Evolutionary conservation across 2,113 vertebrate species (phyloP).

Genomic region (Poicephalus meyeri): DNA sequence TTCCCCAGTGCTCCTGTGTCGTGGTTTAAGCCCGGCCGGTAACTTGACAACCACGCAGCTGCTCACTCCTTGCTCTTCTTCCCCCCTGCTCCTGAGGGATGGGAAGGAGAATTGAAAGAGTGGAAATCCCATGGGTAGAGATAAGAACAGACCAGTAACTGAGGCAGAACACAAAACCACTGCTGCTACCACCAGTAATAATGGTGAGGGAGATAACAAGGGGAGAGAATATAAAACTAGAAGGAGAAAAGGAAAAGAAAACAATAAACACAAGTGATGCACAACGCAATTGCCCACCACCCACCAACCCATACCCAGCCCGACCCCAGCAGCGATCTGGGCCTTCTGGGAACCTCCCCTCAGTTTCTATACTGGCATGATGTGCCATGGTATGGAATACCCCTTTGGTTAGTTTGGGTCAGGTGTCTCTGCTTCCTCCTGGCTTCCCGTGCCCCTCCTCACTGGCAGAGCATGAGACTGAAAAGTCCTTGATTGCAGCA

Average conservation of each 20-base stretch:
- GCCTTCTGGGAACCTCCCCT: too few species aligned
- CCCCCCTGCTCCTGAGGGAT: not conserved
- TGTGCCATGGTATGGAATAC: too few species aligned
- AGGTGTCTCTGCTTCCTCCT: not conserved
- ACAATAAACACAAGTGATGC: not conserved
- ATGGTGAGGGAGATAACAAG: not conserved
- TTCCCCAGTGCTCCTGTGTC: not conserved
- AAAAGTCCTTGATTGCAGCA: not conserved
- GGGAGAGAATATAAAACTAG: not conserved
- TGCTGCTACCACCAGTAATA: not conserved
- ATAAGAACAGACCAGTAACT: not conserved
- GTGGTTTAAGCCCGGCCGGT: not conserved
- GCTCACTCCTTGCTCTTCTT: accelerated
- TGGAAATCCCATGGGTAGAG: not conserved
- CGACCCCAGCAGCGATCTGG: too few species aligned
- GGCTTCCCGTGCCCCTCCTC: not conserved
- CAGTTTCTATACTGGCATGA: too few species aligned
- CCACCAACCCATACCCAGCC: not conserved
- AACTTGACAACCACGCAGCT: not conserved
- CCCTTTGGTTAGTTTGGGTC: not conserved
- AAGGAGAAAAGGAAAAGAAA: not conserved
- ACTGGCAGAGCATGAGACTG: not conserved
- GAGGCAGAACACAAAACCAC: not conserved
- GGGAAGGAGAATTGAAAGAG: not conserved
- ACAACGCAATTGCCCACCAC: not conserved